phyloP scores from a whole-genome alignment of 2,888 invertebrate species.

The Lacanobia oleracea region DNA sequence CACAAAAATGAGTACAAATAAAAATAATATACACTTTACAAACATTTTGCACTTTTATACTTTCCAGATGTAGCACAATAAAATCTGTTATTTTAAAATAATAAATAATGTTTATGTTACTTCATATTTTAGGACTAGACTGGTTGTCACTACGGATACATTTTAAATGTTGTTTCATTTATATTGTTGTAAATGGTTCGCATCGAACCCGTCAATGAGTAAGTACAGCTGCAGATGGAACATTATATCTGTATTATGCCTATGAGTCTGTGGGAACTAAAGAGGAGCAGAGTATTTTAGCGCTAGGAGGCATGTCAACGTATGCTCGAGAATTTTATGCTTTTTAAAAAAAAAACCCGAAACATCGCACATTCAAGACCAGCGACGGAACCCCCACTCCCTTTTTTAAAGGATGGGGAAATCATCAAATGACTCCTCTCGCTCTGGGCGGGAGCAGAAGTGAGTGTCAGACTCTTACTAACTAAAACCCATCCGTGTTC shows the following conservation, averaged over 20 bases:
- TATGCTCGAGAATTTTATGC: too few species aligned
- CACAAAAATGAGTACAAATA: slow-evolving; percentile 72
- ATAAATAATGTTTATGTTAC: slow-evolving; percentile 63
- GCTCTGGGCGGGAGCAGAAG: too few species aligned
- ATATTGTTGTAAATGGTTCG: slow-evolving; percentile 37
- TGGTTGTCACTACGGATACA: slow-evolving; percentile 64
- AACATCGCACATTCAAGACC: too few species aligned
- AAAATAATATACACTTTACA: slow-evolving; percentile 76
- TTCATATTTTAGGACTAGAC: slow-evolving; percentile 69
- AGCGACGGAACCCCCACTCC: too few species aligned
- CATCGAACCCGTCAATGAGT: slow-evolving; percentile 58
- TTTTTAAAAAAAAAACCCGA: too few species aligned
- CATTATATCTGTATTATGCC: slow-evolving; percentile 19
- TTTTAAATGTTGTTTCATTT: slow-evolving; percentile 66
- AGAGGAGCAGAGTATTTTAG: too few species aligned
- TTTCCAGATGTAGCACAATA: slow-evolving; percentile 41
- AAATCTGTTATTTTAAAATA: slow-evolving; percentile 46
- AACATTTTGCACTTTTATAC: slow-evolving; percentile 74
- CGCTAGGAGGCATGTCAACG: too few species aligned
- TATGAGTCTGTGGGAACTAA: too few species aligned
- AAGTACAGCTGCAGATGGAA: slow-evolving; percentile 24
- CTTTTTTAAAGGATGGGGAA: too few species aligned
- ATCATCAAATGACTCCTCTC: too few species aligned
- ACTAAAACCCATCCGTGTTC: too few species aligned
- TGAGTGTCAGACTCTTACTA: too few species aligned